Percentiles rank a stretch among this genome's conserved stretches.
Conservation (phyloP, 2,113 vertebrate species). For the Chaetodon auriga region DNA sequence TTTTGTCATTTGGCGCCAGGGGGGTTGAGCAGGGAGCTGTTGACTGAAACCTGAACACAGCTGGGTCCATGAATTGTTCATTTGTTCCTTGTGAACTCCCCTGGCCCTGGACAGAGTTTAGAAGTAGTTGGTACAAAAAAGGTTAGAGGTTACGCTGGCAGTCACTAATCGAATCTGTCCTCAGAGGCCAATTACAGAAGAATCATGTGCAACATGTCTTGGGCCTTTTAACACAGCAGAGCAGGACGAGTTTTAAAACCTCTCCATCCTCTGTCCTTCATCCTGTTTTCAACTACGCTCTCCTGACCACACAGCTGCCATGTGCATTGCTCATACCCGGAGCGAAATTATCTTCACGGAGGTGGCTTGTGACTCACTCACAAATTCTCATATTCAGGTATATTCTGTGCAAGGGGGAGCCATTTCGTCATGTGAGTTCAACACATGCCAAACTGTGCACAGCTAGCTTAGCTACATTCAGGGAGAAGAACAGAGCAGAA, state of each 20-base stretch:
- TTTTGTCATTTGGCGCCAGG: constrained; percentile 16
- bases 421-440: neutral
- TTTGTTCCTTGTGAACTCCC: constrained; percentile 60
- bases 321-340: constrained; percentile 27
- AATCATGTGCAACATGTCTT: constrained; percentile 32
- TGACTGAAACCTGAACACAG: constrained; percentile 59
- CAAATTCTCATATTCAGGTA: neutral
- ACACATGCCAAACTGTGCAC: neutral
- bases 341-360: constrained; percentile 26
- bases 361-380: neutral
- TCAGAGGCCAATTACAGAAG: constrained; percentile 52
- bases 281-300: constrained; percentile 41
- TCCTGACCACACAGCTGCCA: constrained; percentile 22
- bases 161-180: constrained; percentile 39
- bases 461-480: too few relatives aligned
- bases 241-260: constrained; percentile 5
- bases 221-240: constrained; percentile 35
- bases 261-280: constrained; percentile 18
- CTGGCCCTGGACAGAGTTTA: constrained; percentile 37
- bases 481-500: too few relatives aligned
- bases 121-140: constrained; percentile 26
- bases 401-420: neutral
- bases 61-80: constrained; percentile 56
- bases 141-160: constrained; percentile 38
- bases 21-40: constrained; percentile 19